Percentiles rank a stretch among this genome's conserved stretches.
Conservation (phyloP, 1,140 invertebrate species). For the Pararge aegeria region DNA sequence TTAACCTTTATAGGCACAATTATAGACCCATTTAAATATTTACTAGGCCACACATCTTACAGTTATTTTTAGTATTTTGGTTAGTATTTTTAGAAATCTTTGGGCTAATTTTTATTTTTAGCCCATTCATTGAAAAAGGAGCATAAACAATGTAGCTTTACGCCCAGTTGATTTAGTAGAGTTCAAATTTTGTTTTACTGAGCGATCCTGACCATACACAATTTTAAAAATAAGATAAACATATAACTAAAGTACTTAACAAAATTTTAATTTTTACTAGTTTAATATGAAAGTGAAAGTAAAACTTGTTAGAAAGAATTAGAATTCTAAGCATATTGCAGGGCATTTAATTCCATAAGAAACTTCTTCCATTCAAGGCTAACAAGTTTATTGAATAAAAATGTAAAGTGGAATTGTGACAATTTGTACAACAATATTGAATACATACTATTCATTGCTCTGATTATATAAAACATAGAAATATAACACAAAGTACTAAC, state of each 20-base stretch:
- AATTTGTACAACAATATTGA: slow-evolving; percentile 14
- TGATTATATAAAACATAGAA: slow-evolving; percentile 58
- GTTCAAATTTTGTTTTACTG: no score
- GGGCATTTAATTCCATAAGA: neutral
- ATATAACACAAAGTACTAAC: slow-evolving; percentile 37
- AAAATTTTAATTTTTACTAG: neutral
- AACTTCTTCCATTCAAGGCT: slow-evolving; percentile 38
- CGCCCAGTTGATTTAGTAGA: no score
- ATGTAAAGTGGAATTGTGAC: slow-evolving; percentile 15
- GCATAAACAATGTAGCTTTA: no score
- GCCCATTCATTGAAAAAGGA: no score
- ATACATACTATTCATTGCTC: slow-evolving; percentile 14
- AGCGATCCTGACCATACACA: no score
- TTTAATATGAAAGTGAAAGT: neutral
- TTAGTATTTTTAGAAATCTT: no score
- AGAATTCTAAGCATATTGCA: neutral
- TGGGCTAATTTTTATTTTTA: no score
- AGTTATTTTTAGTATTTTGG: no score
- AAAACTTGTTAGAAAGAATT: neutral
- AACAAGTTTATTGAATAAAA: slow-evolving; percentile 41
- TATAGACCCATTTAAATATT: no score
- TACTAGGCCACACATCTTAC: no score
- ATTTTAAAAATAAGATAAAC: no score
- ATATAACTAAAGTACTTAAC: neutral
- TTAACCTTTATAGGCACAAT: no score